Percentiles rank a stretch among this genome's conserved stretches.
phyloP scores from a whole-genome alignment of 2,888 invertebrate genomes.

The Agrochola macilenta region DNA sequence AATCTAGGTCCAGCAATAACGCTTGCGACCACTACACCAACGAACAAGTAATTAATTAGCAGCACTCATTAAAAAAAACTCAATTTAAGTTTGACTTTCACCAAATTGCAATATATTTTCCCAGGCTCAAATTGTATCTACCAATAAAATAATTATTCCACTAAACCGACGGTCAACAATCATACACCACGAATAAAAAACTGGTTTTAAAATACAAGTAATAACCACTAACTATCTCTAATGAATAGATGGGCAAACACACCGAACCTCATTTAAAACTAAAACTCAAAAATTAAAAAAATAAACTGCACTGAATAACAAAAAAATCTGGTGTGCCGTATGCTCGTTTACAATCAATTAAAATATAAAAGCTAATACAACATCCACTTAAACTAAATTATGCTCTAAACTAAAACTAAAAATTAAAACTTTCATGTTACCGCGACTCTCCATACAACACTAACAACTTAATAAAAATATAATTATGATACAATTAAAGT shows the following conservation, averaged over 20 bases:
- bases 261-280: conserved; percentile 13
- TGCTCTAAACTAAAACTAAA: conserved; percentile 22
- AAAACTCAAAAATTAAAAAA: conserved; percentile 33
- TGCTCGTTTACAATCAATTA: conserved; percentile 64
- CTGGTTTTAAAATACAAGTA: conserved; percentile 32
- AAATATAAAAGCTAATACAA: conserved; percentile 47
- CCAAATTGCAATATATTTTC: conserved; percentile 17
- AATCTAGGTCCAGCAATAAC: background rate
- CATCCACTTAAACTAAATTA: conserved; percentile 37
- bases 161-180: conserved; percentile 15
- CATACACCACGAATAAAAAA: conserved; percentile 30
- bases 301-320: conserved; percentile 46
- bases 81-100: conserved; percentile 1
- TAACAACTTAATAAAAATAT: conserved; percentile 81
- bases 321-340: conserved; percentile 57
- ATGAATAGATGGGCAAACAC: conserved; percentile 48
- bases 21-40: background rate
- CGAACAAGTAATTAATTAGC: too few species aligned
- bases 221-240: conserved; percentile 48
- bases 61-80: background rate
- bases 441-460: conserved; percentile 48
- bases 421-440: conserved; percentile 56
- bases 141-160: conserved; percentile 27
- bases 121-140: conserved; percentile 20
- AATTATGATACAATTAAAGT: conserved; percentile 72